phyloP scores from a whole-genome alignment of 2,888 invertebrate species.

The Formica aserva region DNA sequence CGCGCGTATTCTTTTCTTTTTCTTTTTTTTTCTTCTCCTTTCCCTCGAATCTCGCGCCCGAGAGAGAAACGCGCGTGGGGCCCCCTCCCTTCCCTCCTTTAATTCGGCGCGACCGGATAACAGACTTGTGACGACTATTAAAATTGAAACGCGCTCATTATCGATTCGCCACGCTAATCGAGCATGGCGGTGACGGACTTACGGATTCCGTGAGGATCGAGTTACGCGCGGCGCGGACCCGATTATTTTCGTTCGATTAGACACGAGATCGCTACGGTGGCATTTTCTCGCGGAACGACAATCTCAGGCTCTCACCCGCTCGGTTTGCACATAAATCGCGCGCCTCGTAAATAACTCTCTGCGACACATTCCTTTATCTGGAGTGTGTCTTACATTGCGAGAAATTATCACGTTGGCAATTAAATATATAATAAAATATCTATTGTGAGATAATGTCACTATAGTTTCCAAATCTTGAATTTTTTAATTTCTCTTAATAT shows the following conservation, averaged over 20 bases:
- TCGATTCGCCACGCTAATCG: constrained; percentile 73
- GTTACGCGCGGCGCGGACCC: constrained; percentile 38
- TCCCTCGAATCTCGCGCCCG: background rate
- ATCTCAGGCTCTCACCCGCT: background rate
- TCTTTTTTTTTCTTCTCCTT: background rate
- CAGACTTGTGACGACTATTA: constrained; percentile 72
- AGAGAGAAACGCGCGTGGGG: background rate
- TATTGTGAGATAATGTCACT: background rate
- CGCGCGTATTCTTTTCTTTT: background rate
- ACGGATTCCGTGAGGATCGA: constrained; percentile 60
- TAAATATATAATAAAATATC: background rate
- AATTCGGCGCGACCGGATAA: constrained; percentile 31
- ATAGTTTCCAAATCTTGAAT: background rate
- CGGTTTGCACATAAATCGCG: constrained; percentile 15
- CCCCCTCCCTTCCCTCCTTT: background rate
- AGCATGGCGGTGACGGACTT: constrained; percentile 62
- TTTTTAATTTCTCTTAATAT: background rate
- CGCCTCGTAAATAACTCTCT: background rate
- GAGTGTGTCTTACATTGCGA: background rate
- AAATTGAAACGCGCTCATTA: constrained; percentile 74
- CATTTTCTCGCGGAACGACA: constrained; percentile 23
- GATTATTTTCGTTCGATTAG: constrained; percentile 53
- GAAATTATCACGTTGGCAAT: background rate
- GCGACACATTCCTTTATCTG: constrained; percentile 7
- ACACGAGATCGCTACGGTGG: constrained; percentile 32